Percentiles rank a stretch among this genome's conserved stretches.
Evolutionary conservation across 2,797 vertebrate genomes (phyloP).

Genomic region (Amazona ochrocephala): DNA sequence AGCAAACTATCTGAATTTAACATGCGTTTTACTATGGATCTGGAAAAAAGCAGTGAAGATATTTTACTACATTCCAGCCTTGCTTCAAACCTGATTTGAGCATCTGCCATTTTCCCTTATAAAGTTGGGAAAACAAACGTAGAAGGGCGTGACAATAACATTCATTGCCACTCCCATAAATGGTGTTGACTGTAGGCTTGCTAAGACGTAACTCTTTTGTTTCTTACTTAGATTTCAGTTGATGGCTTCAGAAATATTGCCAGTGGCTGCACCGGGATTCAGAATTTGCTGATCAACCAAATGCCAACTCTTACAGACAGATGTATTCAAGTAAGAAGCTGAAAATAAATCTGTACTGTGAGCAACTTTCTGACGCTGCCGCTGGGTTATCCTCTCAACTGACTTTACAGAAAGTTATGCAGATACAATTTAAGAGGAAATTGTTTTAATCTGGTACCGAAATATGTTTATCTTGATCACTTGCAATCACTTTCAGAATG

Average conservation of each 20-base stretch:
- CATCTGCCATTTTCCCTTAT: background rate
- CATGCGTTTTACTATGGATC: background rate
- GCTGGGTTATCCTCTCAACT: background rate
- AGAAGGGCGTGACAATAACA: background rate
- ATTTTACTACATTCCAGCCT: background rate
- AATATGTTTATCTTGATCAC: background rate
- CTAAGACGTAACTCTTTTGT: background rate
- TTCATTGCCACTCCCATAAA: background rate
- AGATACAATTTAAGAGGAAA: background rate
- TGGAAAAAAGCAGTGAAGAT: background rate
- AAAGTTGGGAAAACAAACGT: background rate
- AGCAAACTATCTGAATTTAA: background rate
- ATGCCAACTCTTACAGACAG: slow-evolving; percentile 83
- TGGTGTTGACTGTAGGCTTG: background rate
- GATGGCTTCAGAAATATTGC: slow-evolving; percentile 82
- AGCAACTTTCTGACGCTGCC: background rate
- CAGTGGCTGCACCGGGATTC: slow-evolving; percentile 78
- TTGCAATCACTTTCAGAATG: background rate
- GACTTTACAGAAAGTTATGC: background rate
- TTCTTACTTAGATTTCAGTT: slow-evolving; percentile 80
- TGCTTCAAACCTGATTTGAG: background rate
- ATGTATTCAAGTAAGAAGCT: slow-evolving; percentile 80
- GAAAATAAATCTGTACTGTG: background rate
- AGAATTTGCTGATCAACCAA: slow-evolving; percentile 82
- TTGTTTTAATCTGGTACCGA: background rate